Evolutionary conservation across 1,140 invertebrate species (phyloP), one percentile per base, ranked within the genome.

Genomic region (Prorops nasuta): DNA sequence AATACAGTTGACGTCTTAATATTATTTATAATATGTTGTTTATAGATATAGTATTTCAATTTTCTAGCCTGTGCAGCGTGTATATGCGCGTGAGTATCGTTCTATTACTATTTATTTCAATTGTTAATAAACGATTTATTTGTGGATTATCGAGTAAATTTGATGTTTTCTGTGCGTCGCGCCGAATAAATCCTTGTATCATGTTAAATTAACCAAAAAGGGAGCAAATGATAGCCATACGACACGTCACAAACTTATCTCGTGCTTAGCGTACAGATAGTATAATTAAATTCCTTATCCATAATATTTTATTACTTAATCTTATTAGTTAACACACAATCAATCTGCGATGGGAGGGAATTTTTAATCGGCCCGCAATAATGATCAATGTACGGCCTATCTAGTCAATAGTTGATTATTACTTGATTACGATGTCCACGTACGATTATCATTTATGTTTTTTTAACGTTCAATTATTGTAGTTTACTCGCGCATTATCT

Each of bases 1-100:
- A 78, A 78, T 78, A 78, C 76, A 78, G 71, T 76, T 77, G 73
- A 78, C 72, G 70, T 73, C 70, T 74, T 77, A 76, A 68, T 74
- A 63, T 63, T 76, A 76, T 74, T 73, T 76, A 73, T 75, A 66
- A 63, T 68, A 64, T 67, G 56, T 74, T 64, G 63, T 71, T 74
- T n/a, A n/a, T n/a, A 70, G 57, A 71, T 69, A 69, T 71, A 72
- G 58, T 74, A 74, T 63, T 75, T 71, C 56, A 74, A 67, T 74
- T 54, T 72, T 66, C 70, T 73, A 75, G 66, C 71, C 66, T 75
- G 74, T 77, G 74, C 73, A 74, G 63, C 63, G 68, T 71, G 64
- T 72, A 69, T 72, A 71, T 72, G 71, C 72, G 67, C 72, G 56
- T 56, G 54, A 9, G 38, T 54, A 56, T 34, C 43, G 31, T 59